Base-by-base conservation (phyloP, 2,113 vertebrate species). In the Leptobrachium ailaonicum region DNA sequence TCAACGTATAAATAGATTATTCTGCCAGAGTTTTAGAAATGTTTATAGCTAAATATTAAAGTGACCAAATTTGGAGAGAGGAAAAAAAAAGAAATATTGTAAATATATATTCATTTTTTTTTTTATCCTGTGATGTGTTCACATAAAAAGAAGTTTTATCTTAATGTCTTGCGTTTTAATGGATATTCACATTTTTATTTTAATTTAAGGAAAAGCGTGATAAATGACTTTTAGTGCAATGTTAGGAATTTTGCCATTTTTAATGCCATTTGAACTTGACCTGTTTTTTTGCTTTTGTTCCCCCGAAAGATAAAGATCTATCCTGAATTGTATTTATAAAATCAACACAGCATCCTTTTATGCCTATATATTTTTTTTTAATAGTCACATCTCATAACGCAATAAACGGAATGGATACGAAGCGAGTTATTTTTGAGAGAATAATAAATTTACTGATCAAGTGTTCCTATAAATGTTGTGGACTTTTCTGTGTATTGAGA, bases 71-170 rank as follows among this genome's bases (percentile, higher is more conserved):
- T 62, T 8, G 83, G 84, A 32, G 20, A 32, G 20, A 32, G 20
- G 20, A 32, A 32, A 32, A 32, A 32, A 32, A 32, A 32, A 88
- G 89, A 88, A 86, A 82, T 73, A 80, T 83, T 93, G 92, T 89
- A 90, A 88, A 90, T 91, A 90, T 81, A 80, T 64, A 69, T 67
- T 64, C 75, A 88, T 93, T 90, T 91, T 90, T 89, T 93, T 90
- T 91, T 90, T 89, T 90, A 90, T 88, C 92, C 89, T 91, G 88
- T 89, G 88, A 87, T 83, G 85, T 89, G 88, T 88, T 89, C 86
- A 90, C 90, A 90, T 90, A 92, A 91, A 86, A 85, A 73, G 83
- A 86, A 45, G 87, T 92, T 93, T 94, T 94, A 90, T 91, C 90
- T 87, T 85, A 89, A 13, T 75, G 63, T 75, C 42, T 2, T 69